These are phyloP conservation scores for Antrozous pallidus DNA, from an alignment of 2,797 vertebrate genomes.

Conservation along the genomic window DNA sequence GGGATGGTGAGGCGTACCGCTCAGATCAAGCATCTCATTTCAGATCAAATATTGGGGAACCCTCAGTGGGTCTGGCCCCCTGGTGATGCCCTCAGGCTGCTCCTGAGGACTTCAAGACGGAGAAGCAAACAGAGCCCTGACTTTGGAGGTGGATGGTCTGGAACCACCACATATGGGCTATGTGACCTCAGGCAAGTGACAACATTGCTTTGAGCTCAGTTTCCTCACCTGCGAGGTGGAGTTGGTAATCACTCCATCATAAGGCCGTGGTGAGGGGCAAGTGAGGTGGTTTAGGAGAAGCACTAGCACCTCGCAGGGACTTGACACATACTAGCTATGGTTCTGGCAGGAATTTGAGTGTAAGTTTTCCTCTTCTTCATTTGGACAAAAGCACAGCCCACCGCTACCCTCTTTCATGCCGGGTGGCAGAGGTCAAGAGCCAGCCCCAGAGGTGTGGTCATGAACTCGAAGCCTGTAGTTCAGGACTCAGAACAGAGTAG, in stretches of 20 bases:
- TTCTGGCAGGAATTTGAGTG: background rate
- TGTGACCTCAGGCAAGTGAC: background rate
- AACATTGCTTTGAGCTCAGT: background rate
- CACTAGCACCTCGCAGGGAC: background rate
- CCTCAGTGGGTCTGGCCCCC: background rate
- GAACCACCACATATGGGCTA: background rate
- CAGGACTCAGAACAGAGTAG: background rate
- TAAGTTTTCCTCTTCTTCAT: background rate
- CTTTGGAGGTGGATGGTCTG: background rate
- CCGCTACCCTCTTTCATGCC: background rate
- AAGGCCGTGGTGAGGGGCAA: background rate
- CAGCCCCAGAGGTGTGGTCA: background rate
- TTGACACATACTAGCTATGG: too few species aligned
- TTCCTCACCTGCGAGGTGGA: background rate
- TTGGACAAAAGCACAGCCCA: background rate
- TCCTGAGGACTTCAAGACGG: background rate
- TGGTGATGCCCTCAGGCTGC: background rate
- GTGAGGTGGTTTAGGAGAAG: background rate
- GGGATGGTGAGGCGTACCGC: background rate
- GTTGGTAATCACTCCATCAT: fast-evolving
- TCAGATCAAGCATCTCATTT: background rate
- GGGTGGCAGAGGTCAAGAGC: background rate
- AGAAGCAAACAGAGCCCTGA: background rate
- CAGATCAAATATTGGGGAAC: background rate
- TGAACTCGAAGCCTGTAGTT: background rate